These are phyloP conservation scores for Pangasius larnaudii DNA, from an alignment of 2,797 vertebrate species.

Conservation along the genomic window DNA sequence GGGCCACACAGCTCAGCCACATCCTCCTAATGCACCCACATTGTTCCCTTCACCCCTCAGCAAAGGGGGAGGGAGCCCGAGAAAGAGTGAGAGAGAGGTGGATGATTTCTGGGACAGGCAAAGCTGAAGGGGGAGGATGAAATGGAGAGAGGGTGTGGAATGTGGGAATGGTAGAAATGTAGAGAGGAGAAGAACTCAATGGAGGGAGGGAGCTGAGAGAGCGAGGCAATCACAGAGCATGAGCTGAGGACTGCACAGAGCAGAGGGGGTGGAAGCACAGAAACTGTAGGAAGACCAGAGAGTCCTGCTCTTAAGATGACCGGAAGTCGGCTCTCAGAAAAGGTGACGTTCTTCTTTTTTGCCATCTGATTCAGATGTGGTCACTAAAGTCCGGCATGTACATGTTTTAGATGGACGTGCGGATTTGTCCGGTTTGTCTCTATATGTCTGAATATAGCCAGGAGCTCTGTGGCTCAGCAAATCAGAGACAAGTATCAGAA, in stretches of 20 bases:
- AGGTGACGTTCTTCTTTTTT: conserved; percentile 37
- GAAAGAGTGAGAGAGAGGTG: conserved; percentile 12
- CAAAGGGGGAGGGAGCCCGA: conserved; percentile 30
- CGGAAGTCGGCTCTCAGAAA: conserved; percentile 50
- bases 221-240: conserved; percentile 29
- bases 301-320: conserved; percentile 52
- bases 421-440: neutral
- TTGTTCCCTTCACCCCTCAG: conserved; percentile 51
- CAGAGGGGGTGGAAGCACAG: conserved; percentile 32
- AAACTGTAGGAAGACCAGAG: conserved; percentile 32
- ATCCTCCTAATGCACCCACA: conserved; percentile 51
- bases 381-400: neutral
- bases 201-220: conserved; percentile 38
- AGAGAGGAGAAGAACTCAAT: conserved; percentile 11
- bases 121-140: conserved; percentile 38
- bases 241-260: conserved; percentile 30
- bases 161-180: conserved; percentile 17
- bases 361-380: neutral
- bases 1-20: conserved; percentile 48
- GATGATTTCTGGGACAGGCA: conserved; percentile 27
- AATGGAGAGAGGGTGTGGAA: conserved; percentile 40
- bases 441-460: conserved; percentile 26
- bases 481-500: conserved; percentile 30
- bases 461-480: conserved; percentile 21
- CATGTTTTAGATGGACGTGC: neutral